Percentiles rank a stretch among this genome's conserved stretches.
Evolutionary conservation across 92 coral and sea anemone genomes (phyloP).

Genomic region (Siderastrea siderea): DNA sequence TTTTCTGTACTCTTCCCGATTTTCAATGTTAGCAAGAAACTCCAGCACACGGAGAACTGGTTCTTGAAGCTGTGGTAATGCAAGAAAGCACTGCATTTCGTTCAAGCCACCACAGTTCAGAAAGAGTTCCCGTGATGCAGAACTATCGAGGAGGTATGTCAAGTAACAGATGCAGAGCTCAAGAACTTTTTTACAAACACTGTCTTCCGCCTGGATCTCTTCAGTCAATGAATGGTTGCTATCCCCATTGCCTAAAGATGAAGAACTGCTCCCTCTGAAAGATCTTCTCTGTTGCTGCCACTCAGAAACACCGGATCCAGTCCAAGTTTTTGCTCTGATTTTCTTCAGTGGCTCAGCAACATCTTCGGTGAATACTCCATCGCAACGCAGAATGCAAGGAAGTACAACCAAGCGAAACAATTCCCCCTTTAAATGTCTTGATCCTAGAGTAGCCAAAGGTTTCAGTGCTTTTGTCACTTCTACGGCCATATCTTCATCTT

Average conservation of each 20-base stretch:
- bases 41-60: slow-evolving; percentile 81
- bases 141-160: slow-evolving; percentile 67
- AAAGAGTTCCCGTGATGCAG: slow-evolving; percentile 74
- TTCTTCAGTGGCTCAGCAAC: slow-evolving; percentile 36
- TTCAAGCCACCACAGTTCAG: slow-evolving; percentile 87
- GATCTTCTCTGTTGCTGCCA: slow-evolving; percentile 27
- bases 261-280: slow-evolving; percentile 15
- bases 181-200: slow-evolving; percentile 66
- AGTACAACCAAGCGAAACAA: slow-evolving; percentile 82
- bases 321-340: slow-evolving; percentile 15
- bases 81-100: slow-evolving; percentile 76
- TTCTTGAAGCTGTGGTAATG: slow-evolving; percentile 76
- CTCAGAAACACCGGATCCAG: slow-evolving; percentile 10
- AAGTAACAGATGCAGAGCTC: slow-evolving; percentile 64
- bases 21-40: slow-evolving; percentile 77
- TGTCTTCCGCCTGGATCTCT: slow-evolving; percentile 3
- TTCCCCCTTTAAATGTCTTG: slow-evolving; percentile 78
- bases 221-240: background rate
- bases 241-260: background rate
- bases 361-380: slow-evolving; percentile 41
- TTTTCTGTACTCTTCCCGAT: slow-evolving; percentile 26
- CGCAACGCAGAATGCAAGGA: slow-evolving; percentile 87
- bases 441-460: slow-evolving; percentile 83
- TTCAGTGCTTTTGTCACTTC: slow-evolving; percentile 79
- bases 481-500: slow-evolving; percentile 70